A percentile compares a stretch with the other conserved stretches of the same genome.
phyloP scores from a whole-genome alignment of 1,140 invertebrate genomes.

The Thaumatotibia leucotreta region DNA sequence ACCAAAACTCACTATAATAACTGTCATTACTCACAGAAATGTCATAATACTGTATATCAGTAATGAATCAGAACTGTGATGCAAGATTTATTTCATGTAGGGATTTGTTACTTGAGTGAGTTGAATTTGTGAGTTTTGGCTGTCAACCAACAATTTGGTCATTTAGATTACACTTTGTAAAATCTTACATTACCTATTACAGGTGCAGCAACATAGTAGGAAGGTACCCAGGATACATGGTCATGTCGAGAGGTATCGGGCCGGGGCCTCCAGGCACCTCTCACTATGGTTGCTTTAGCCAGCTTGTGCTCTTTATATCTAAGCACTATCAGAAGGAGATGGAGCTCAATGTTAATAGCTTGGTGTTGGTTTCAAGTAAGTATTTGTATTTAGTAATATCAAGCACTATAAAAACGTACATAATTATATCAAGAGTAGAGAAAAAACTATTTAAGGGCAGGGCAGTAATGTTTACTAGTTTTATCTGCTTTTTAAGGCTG shows the following conservation, averaged over 20 bases:
- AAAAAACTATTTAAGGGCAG: neutral
- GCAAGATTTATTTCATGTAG: no score
- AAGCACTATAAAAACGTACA: no score
- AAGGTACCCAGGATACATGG: conserved; percentile 84
- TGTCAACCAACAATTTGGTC: no score
- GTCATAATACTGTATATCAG: no score
- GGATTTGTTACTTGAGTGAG: no score
- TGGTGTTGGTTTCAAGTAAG: conserved; percentile 55
- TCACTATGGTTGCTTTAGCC: conserved; percentile 83
- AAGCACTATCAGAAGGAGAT: conserved; percentile 58
- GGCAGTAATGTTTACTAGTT: neutral
- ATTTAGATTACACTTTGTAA: no score
- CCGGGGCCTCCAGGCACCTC: conserved; percentile 79
- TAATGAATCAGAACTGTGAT: no score
- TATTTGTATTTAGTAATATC: conserved; percentile 3
- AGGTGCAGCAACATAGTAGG: conserved; percentile 82
- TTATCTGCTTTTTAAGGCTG: neutral
- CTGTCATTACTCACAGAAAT: no score
- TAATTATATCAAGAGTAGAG: neutral
- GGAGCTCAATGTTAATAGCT: conserved; percentile 50
- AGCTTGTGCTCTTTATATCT: conserved; percentile 84
- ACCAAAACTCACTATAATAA: no score
- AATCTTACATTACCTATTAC: no score
- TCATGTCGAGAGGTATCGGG: conserved; percentile 82
- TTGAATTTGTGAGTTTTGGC: no score